phyloP scores from a whole-genome alignment of 2,888 invertebrate species.

The Volucella bombylans region DNA sequence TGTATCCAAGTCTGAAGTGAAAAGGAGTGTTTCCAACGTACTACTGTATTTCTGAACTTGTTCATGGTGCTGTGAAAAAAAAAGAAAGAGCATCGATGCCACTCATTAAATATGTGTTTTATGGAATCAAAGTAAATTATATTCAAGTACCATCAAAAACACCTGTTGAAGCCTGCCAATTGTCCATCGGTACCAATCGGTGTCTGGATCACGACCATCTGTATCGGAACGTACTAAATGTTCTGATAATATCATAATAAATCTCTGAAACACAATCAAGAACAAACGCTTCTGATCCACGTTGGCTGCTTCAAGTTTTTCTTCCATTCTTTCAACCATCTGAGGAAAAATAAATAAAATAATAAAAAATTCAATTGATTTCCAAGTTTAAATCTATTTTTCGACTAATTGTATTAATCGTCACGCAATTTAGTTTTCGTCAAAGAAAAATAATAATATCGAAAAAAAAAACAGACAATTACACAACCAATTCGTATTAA shows the following conservation, averaged over 20 bases:
- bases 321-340: slow-evolving; percentile 97
- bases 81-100: not conserved
- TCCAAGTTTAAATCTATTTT: slow-evolving; percentile 25
- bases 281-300: slow-evolving; percentile 98
- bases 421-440: slow-evolving; percentile 24
- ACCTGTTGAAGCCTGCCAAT: slow-evolving; percentile 97
- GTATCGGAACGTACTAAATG: slow-evolving; percentile 96
- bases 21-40: slow-evolving; percentile 96
- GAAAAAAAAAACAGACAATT: slow-evolving; percentile 2
- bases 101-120: not conserved
- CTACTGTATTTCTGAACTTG: slow-evolving; percentile 98
- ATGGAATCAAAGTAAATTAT: slow-evolving; percentile 6
- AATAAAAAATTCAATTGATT: slow-evolving; percentile 11
- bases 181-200: slow-evolving; percentile 98
- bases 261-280: slow-evolving; percentile 98
- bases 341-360: slow-evolving; percentile 79
- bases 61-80: slow-evolving; percentile 91
- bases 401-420: slow-evolving; percentile 20
- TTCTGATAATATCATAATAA: slow-evolving; percentile 98
- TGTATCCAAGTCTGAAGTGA: slow-evolving; percentile 97
- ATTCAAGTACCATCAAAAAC: slow-evolving; percentile 90
- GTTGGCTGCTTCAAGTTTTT: slow-evolving; percentile 95
- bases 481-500: not conserved
- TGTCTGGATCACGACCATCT: slow-evolving; percentile 95
- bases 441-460: not conserved